Base-by-base conservation (phyloP, 2,888 invertebrate genomes). In the Cylloceria caligata region DNA sequence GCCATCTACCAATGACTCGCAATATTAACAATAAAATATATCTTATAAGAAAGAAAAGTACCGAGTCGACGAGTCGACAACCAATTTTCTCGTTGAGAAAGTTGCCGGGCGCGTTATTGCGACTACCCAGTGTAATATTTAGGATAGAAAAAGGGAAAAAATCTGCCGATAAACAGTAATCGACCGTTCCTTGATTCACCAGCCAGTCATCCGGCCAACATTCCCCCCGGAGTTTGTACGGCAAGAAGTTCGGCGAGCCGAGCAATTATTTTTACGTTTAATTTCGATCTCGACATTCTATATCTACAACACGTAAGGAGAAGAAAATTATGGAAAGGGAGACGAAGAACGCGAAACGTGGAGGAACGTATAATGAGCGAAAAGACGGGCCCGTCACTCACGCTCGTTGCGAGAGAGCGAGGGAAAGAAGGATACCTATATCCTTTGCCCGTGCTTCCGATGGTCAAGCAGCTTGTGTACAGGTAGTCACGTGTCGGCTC, bases 211-310 rank as follows among this genome's bases (percentile, higher is more conserved):
- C 67, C 64, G 47, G 34, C 65, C 57, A 13, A 9, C 16, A 76
- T 83, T 80, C 81, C 79, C 24, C 55, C 24, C 60, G 52, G 24
- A 55, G 71, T 49, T 71, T 60, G 52, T 57, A 39, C 47, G 36
- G 34, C 62, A 73, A 71, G 64, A 55, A 72, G 34, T 64, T 57
- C 52, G 52, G 24, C 83, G n/a, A 30, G 68, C 47, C 72, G 64
- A 30, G 87, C 89, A 88, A 89, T 89, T 89, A 89, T 89, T 89
- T 88, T 88, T 86, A 81, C 86, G 80, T 86, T 85, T 87, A 86
- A 88, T 88, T 86, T 85, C 84, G 88, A 89, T 88, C 88, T 47
- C 52, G 30, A 3, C 34, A 49, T 27, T 65, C 27, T 78, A 16
- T 65, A 19, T 34, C 36, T 60, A 30, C 36, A 30, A 30, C n/a